These are phyloP conservation scores for Mastomys natalensis DNA, from an alignment of 2,113 vertebrate genomes.

Conservation along the genomic window DNA sequence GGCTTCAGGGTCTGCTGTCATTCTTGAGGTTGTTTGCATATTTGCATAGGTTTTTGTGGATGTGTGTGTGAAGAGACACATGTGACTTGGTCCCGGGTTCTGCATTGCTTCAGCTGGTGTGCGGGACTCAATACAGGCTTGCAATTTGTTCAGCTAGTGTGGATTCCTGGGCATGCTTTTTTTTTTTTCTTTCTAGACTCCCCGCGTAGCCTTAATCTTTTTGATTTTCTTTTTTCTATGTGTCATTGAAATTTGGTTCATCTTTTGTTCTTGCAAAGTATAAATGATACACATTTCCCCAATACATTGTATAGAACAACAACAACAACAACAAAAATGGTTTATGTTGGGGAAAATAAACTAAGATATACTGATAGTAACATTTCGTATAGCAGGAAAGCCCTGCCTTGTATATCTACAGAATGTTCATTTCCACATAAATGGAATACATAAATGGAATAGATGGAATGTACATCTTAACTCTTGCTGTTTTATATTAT, in stretches of 20 bases:
- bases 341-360: slow-evolving; percentile 56
- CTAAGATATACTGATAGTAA: slow-evolving; percentile 66
- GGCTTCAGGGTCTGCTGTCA: slow-evolving; percentile 28
- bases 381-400: slow-evolving; percentile 74
- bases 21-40: slow-evolving; percentile 40
- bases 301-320: background rate
- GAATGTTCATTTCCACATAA: background rate
- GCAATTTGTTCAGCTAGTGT: slow-evolving; percentile 74
- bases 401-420: background rate
- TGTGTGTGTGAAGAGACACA: slow-evolving; percentile 73
- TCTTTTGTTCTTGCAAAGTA: slow-evolving; percentile 79
- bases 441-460: no score
- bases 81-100: slow-evolving; percentile 56
- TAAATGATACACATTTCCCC: slow-evolving; percentile 68
- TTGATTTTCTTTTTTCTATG: slow-evolving; percentile 66
- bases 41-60: slow-evolving; percentile 59
- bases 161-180: slow-evolving; percentile 44
- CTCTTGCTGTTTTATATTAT: slow-evolving; percentile 62
- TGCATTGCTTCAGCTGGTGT: background rate
- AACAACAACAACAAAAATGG: background rate
- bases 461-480: background rate
- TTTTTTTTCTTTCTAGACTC: slow-evolving; percentile 14
- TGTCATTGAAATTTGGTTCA: slow-evolving; percentile 73
- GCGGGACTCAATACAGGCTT: slow-evolving; percentile 11
- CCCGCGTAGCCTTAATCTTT: slow-evolving; percentile 65